phyloP scores from a whole-genome alignment of 2,113 vertebrate species.

The human (Homo sapiens) region DNA sequence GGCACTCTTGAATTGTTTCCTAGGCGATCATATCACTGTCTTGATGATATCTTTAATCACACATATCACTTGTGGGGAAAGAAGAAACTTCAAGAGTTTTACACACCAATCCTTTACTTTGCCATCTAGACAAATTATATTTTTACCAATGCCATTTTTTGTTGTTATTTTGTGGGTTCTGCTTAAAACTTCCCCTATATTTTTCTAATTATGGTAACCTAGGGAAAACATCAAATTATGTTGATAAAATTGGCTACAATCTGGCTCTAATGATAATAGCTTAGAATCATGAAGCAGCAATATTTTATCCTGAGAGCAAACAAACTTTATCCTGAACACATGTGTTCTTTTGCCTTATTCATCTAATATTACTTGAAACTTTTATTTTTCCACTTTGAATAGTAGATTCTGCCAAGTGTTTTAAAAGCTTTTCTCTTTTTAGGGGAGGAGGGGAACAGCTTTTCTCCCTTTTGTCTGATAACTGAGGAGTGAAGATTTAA shows the following conservation, averaged over 20 bases:
- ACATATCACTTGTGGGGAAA: background rate
- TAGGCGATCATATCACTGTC: background rate
- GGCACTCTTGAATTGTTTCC: background rate
- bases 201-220: constrained; percentile 35
- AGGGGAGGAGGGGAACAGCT: background rate
- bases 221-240: constrained; percentile 56
- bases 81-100: background rate
- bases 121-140: background rate
- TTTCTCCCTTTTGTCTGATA: constrained; percentile 58
- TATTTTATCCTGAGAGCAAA: constrained; percentile 67
- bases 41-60: background rate
- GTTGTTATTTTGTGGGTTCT: constrained; percentile 4
- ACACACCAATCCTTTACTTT: background rate
- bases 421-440: constrained; percentile 65
- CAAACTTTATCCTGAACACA: constrained; percentile 56
- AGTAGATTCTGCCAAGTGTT: constrained; percentile 58
- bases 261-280: constrained; percentile 55
- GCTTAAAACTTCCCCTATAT: constrained; percentile 21
- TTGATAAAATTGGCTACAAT: constrained; percentile 62
- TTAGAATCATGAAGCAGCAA: constrained; percentile 50
- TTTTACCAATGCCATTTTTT: background rate
- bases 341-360: constrained; percentile 57
- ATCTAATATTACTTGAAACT: constrained; percentile 57
- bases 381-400: constrained; percentile 55
- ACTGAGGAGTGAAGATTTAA: constrained; percentile 67